Base-by-base conservation (phyloP, 2,113 vertebrate genomes). In the Telmatochromis sp. region DNA sequence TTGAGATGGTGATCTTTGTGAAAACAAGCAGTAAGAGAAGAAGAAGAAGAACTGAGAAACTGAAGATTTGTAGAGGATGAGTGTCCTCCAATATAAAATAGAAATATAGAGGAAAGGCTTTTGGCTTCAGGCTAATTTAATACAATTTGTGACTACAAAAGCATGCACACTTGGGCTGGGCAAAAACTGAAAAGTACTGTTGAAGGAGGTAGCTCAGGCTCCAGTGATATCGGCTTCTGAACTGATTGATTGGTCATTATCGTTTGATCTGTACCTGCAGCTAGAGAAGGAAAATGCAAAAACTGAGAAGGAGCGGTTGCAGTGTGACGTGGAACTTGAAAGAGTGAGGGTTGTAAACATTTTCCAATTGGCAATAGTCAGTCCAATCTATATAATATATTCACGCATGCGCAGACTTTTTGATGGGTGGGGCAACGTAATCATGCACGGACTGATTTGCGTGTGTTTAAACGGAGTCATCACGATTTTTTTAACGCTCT, bases 401-500 rank as follows among this genome's bases (percentile, higher is more conserved):
- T 58, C 55, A 14, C 1, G 13, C 23, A 28, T 28, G 55, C 0
- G 23, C 23, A 28, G 55, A 58, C 55, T 58, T 58, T 58, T 58
- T 58, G 7, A 28, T 58, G 12, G 54, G 54, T 4, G 2, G 23
- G 54, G 23, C 55, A 58, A 28, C 4, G 3, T 58, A 58, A 58
- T 58, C 26, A 58, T 57, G 13, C 23, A 28, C 3, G 4, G 13
- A 58, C 55, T 58, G 23, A 58, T 58, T 58, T 58, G 3, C 1
- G 0, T 1, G 0, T 57, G 55, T 57, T 57, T 28, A 57, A 57
- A 57, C 1, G 55, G 4, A 0, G 21, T 1, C 54, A 26, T 57
- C 54, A 2, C 0, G 1, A 57, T 26, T 57, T 57, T 5, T 28
- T 58, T 9, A 28, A 28, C 13, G 0, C 23, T 58, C 0, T 58